These are phyloP conservation scores for Uloborus plumipes DNA, from an alignment of 2,888 invertebrate species.

Conservation along the genomic window DNA sequence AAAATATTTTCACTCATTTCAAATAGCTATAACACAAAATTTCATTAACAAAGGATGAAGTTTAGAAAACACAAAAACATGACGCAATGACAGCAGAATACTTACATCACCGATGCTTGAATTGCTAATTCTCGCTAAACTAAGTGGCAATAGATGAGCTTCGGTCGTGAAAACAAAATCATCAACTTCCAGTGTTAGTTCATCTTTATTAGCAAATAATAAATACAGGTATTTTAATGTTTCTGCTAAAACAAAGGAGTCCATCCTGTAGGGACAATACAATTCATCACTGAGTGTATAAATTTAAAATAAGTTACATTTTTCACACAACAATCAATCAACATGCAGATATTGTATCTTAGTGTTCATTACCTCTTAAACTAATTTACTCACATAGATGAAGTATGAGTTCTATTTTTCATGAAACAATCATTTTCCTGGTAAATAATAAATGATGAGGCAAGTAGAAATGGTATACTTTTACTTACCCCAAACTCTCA, in stretches of 20 bases:
- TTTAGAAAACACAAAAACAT: no score
- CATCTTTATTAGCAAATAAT: conserved; percentile 89
- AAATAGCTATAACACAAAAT: no score
- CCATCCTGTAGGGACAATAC: conserved; percentile 79
- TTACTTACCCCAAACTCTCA: no score
- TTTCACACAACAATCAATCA: no score
- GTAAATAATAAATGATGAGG: no score
- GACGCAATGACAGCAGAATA: neutral
- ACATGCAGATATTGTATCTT: no score
- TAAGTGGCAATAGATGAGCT: conserved; percentile 93
- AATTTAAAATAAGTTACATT: neutral
- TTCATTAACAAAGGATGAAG: no score
- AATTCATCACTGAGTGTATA: neutral
- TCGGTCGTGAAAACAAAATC: conserved; percentile 93
- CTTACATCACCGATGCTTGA: conserved; percentile 70
- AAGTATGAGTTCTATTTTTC: no score
- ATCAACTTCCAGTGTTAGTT: conserved; percentile 85
- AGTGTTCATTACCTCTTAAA: no score
- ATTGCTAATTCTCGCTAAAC: conserved; percentile 78
- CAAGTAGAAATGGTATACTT: no score
- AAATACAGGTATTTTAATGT: conserved; percentile 97
- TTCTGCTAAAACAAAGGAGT: conserved; percentile 97
- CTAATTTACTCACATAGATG: neutral
- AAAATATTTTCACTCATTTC: no score
- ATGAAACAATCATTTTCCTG: no score